Evolutionary conservation across 2,888 invertebrate species (phyloP).

Genomic region (Heliconius erato): DNA sequence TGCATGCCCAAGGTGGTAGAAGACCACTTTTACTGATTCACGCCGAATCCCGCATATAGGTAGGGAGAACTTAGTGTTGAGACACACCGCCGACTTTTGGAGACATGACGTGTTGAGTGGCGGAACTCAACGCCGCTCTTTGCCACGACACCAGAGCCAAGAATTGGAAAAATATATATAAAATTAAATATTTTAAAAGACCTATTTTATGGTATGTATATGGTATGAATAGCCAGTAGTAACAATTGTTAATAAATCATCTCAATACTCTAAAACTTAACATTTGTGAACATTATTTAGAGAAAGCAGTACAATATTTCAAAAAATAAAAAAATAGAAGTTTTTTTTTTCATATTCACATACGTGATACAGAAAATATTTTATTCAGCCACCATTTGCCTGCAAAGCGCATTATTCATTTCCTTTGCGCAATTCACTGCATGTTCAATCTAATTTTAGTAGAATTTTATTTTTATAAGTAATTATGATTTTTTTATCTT

Average conservation of each 20-base stretch:
- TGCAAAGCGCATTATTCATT: constrained; percentile 24
- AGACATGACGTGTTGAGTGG: too few species aligned
- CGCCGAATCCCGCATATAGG: too few species aligned
- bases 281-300: neutral
- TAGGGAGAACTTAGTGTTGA: too few species aligned
- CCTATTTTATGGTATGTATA: too few species aligned
- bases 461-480: constrained; percentile 12
- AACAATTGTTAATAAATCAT: neutral
- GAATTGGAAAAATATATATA: too few species aligned
- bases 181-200: too few species aligned
- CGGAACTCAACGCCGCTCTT: too few species aligned
- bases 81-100: too few species aligned
- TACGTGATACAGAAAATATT: constrained; percentile 19
- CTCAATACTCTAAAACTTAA: neutral
- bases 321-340: neutral
- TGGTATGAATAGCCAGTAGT: neutral
- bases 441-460: constrained; percentile 24
- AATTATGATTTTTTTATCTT: too few species aligned
- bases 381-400: constrained; percentile 18
- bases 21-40: too few species aligned
- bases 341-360: neutral
- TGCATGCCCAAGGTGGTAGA: too few species aligned
- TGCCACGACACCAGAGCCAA: too few species aligned
- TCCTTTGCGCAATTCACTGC: constrained; percentile 28
- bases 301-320: neutral